A percentile compares a stretch with the other conserved stretches of the same genome.
phyloP scores from a whole-genome alignment of 2,797 vertebrate species.

The Carduelis carduelis region DNA sequence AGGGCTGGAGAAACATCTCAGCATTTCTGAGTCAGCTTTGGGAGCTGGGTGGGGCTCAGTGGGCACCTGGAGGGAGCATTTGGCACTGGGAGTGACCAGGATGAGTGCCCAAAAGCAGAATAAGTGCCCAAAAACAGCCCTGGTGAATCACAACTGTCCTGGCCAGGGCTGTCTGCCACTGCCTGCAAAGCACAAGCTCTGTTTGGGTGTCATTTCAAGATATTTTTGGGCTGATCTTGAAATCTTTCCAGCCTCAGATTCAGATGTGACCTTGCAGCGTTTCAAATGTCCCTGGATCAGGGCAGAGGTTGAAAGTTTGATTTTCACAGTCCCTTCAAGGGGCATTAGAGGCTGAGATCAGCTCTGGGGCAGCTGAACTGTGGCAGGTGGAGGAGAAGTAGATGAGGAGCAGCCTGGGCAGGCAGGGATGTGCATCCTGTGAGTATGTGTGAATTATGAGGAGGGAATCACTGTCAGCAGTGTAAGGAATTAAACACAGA shows the following conservation, averaged over 20 bases:
- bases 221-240: background rate
- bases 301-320: background rate
- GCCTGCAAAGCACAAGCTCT: background rate
- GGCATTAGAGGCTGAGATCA: background rate
- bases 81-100: background rate
- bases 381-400: background rate
- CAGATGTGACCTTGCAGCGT: background rate
- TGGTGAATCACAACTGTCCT: accelerated
- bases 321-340: background rate
- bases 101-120: background rate
- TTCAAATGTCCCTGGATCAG: background rate
- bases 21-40: background rate
- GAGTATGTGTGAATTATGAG: accelerated
- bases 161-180: background rate
- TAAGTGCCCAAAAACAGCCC: background rate
- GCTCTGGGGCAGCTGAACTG: background rate
- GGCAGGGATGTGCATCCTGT: background rate
- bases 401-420: background rate
- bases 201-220: background rate
- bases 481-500: background rate
- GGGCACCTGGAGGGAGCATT: background rate
- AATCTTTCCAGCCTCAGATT: background rate
- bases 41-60: background rate
- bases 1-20: background rate
- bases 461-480: background rate